phyloP scores from a whole-genome alignment of 1,140 invertebrate genomes.

The Formica selysi region DNA sequence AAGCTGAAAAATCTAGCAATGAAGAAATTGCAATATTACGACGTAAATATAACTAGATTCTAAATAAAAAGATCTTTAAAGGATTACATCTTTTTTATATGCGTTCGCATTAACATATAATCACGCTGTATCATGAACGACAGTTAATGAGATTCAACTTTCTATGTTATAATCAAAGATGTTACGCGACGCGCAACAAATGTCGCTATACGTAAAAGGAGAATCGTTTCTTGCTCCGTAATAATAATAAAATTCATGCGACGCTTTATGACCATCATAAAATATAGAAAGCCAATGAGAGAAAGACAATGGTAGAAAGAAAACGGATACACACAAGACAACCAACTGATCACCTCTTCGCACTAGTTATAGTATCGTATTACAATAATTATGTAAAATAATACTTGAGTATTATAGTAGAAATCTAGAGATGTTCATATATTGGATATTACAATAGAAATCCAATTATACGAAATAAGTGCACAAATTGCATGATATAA shows the following conservation, averaged over 20 bases:
- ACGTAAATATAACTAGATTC: neutral
- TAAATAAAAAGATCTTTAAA: conserved; percentile 7
- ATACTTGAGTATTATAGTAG: conserved; percentile 2
- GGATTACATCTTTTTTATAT: neutral
- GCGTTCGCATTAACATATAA: conserved; percentile 13
- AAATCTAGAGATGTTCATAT: neutral
- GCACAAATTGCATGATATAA: conserved; percentile 5
- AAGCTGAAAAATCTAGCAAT: conserved; percentile 1
- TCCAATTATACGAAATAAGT: neutral
- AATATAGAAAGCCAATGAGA: conserved; percentile 63
- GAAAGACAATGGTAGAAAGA: conserved; percentile 1
- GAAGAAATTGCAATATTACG: conserved; percentile 7
- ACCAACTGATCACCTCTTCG: neutral
- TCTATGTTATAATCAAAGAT: conserved; percentile 60
- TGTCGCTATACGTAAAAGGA: conserved; percentile 24
- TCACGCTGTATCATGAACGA: conserved; percentile 20
- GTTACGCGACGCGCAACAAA: conserved; percentile 40
- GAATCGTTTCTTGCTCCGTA: conserved; percentile 60
- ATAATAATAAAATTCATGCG: conserved; percentile 76
- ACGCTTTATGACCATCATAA: conserved; percentile 68
- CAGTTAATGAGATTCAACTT: conserved; percentile 64
- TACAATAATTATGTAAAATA: conserved; percentile 48
- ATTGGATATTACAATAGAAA: neutral
- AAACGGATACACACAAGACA: conserved; percentile 25
- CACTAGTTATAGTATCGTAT: conserved; percentile 27